phyloP scores from a whole-genome alignment of 2,113 vertebrate species.

The Lepisosteus osseus region DNA sequence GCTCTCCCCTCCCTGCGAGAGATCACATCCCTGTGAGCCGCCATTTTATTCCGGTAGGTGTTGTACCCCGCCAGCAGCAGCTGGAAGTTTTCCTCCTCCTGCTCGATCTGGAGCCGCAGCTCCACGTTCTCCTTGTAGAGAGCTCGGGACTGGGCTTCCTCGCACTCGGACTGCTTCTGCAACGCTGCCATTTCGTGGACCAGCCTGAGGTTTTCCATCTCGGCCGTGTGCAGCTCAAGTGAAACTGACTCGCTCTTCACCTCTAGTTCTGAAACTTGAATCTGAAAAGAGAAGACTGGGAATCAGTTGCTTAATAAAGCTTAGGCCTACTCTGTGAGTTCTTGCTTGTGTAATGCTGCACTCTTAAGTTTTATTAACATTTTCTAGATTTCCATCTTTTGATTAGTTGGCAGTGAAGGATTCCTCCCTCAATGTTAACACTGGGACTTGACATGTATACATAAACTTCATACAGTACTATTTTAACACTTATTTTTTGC shows the following conservation, averaged over 20 bases:
- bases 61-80: conserved; percentile 21
- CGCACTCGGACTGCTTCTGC: conserved; percentile 10
- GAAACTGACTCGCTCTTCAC: conserved; percentile 24
- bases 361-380: too few species aligned
- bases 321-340: too few species aligned
- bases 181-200: conserved; percentile 38
- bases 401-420: too few species aligned
- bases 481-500: too few species aligned
- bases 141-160: conserved; percentile 24
- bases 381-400: too few species aligned
- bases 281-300: conserved; percentile 15
- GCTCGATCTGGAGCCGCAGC: conserved; percentile 28
- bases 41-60: conserved; percentile 50
- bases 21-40: conserved; percentile 40
- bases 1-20: conserved; percentile 29
- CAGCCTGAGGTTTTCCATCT: conserved; percentile 30
- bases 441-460: too few species aligned
- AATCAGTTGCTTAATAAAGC: too few species aligned
- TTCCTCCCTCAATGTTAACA: too few species aligned
- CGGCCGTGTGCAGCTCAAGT: conserved; percentile 36
- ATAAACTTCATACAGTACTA: too few species aligned
- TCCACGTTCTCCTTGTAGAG: conserved; percentile 35
- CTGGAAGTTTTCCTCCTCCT: conserved; percentile 36
- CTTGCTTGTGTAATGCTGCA: too few species aligned
- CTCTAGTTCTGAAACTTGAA: conserved; percentile 37